Evolutionary conservation across 23 tunicate species (phyloP).

Genomic region (Diplosoma virens): DNA sequence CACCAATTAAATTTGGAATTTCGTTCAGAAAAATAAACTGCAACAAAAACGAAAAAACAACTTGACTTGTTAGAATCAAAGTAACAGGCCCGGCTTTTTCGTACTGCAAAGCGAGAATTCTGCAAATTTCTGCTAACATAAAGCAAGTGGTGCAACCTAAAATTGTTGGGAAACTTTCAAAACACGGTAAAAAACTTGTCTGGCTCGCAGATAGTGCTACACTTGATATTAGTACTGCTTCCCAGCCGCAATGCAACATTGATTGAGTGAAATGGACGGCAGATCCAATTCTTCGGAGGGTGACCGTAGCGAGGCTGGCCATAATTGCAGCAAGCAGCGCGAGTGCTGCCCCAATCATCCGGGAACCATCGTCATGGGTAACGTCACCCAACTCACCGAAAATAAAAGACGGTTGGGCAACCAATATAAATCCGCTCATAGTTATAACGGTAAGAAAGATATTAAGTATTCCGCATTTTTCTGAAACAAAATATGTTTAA

Average conservation of each 20-base stretch:
- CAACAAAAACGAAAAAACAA: slow-evolving; percentile 21
- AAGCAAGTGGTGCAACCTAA: background rate
- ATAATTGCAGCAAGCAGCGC: slow-evolving; percentile 9
- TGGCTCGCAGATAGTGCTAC: background rate
- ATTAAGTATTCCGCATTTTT: slow-evolving; percentile 6
- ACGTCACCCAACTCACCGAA: background rate
- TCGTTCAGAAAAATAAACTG: slow-evolving; percentile 20
- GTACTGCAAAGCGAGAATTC: slow-evolving; percentile 25
- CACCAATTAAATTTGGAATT: slow-evolving; percentile 1
- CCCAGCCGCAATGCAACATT: background rate
- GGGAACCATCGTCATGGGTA: background rate
- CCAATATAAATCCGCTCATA: slow-evolving; percentile 15
- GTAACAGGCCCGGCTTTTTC: slow-evolving; percentile 34
- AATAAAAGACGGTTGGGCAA: slow-evolving; percentile 28
- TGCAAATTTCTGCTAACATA: background rate
- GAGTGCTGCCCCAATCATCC: slow-evolving; percentile 8
- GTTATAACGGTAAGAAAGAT: slow-evolving; percentile 6
- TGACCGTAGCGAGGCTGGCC: background rate
- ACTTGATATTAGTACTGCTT: slow-evolving; percentile 1
- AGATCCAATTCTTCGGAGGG: slow-evolving; percentile 22
- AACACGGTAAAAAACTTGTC: slow-evolving; percentile 6
- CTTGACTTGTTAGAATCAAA: slow-evolving; percentile 31
- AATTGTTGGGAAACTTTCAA: background rate
- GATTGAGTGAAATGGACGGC: slow-evolving; percentile 31
- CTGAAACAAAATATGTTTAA: no score